Evolutionary conservation across 2,113 vertebrate genomes (phyloP), one percentile per base, ranked within the genome.

Genomic region (Corythoichthys intestinalis): DNA sequence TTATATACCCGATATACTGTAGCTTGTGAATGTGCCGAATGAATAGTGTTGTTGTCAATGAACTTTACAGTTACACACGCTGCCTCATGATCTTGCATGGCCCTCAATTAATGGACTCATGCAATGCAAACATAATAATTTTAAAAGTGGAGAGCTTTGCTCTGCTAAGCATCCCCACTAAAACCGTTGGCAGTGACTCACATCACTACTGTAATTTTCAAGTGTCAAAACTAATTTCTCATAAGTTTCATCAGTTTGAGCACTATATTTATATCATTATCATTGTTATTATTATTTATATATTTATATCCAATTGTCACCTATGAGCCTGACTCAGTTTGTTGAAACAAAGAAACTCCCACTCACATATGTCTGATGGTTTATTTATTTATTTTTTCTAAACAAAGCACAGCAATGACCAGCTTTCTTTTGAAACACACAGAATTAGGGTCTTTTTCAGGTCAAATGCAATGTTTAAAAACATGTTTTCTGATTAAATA

Each of bases 321-420:
- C 10, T 28, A 1, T 46, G 60, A 47, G 34, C 11, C 34, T 28
- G 20, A 46, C 56, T 15, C 13, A 7, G 34, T 2, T 2, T n/a
- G 15, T 61, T 41, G 39, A 38, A 71, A 71, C 44, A 71, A 67
- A 53, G 17, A 48, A 72, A 64, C 48, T 59, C 63, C 34, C n/a
- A 78, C 53, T 49, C 58, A 70, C 20, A 67, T 76, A 3, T 58
- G 17, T 71, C 35, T 68, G 10, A 66, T 60, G 53, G 14, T 74
- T 77, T 69, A 28, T 79, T 74, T 83, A 65, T 71, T 61, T 52
- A 9, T 15, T 76, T 77, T 37, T 44, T 65, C 73, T 76, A 71
- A 70, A 61, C 62, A 82, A 81, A 87, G 37, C 66, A 53, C 72
- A 75, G 69, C 71, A 67, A 73, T 72, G 73, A 65, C 73, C 66